A percentile compares a stretch with the other conserved stretches of the same genome.
Conservation (phyloP, 2,113 vertebrate species). For the Verasper variegatus region DNA sequence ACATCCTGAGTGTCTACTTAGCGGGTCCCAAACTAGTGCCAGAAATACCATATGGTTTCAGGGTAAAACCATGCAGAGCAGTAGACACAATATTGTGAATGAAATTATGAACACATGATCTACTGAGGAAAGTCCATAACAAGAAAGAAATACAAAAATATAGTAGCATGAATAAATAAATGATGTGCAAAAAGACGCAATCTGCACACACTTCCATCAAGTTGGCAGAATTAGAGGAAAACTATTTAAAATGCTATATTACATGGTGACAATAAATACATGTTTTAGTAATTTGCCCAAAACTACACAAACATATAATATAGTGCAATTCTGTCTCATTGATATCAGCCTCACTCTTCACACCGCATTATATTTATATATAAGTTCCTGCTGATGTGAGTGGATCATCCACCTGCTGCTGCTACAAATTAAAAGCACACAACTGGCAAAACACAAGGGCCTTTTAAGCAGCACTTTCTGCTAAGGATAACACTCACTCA, state of each 20-base stretch:
- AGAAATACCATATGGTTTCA: conserved; percentile 25
- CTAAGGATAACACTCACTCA: not conserved
- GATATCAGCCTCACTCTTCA: not conserved
- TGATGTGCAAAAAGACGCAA: not conserved
- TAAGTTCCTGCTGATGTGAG: not conserved
- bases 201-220: no score
- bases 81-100: no score
- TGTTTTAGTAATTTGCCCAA: conserved; percentile 4
- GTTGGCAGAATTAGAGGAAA: not conserved
- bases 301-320: not conserved
- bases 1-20: not conserved
- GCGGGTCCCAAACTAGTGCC: conserved; percentile 12
- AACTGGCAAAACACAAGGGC: not conserved
- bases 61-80: not conserved
- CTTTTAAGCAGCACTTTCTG: not conserved
- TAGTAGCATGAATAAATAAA: not conserved
- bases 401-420: not conserved
- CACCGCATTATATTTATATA: not conserved
- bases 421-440: not conserved
- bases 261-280: not conserved
- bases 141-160: not conserved
- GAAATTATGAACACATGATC: not conserved
- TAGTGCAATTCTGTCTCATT: not conserved
- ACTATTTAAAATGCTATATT: not conserved
- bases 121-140: no score